Evolutionary conservation across 2,797 vertebrate species (phyloP).

Genomic region (Bovichtus diacanthus): DNA sequence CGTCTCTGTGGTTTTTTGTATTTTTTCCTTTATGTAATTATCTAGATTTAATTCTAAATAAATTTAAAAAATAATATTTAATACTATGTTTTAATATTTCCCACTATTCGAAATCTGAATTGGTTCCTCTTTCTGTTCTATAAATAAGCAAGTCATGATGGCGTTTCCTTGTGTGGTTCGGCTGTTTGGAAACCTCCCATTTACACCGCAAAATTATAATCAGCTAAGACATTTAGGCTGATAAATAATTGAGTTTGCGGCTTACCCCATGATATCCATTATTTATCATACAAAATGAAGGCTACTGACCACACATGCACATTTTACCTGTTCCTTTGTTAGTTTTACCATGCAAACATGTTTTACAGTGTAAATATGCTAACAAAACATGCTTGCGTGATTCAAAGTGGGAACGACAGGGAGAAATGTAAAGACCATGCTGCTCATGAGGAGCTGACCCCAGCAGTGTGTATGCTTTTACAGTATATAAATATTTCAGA

Average conservation of each 20-base stretch:
- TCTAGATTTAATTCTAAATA: too few species aligned
- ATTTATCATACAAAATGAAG: conserved; percentile 92
- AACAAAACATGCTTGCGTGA: not conserved
- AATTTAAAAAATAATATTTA: too few species aligned
- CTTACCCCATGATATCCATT: conserved; percentile 86
- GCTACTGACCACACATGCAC: conserved; percentile 67
- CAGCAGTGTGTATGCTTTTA: conserved; percentile 31
- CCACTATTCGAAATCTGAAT: too few species aligned
- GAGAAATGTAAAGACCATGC: not conserved
- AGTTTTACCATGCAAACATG: not conserved
- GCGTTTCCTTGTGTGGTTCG: conserved; percentile 86
- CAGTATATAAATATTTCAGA: conserved; percentile 65
- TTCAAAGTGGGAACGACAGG: not conserved
- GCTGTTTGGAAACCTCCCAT: conserved; percentile 87
- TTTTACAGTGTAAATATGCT: conserved; percentile 1
- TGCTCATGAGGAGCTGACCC: conserved; percentile 46
- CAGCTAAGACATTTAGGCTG: conserved; percentile 87
- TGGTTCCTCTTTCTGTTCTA: too few species aligned
- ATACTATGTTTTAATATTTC: too few species aligned
- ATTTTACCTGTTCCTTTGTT: not conserved
- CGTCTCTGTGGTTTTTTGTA: not conserved
- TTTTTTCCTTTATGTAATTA: too few species aligned
- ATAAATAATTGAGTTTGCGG: conserved; percentile 91
- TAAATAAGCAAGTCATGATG: conserved; percentile 68
- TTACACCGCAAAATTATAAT: conserved; percentile 88